These are phyloP conservation scores for Drymonia ruficornis DNA, from an alignment of 2,888 invertebrate species.

Conservation along the genomic window DNA sequence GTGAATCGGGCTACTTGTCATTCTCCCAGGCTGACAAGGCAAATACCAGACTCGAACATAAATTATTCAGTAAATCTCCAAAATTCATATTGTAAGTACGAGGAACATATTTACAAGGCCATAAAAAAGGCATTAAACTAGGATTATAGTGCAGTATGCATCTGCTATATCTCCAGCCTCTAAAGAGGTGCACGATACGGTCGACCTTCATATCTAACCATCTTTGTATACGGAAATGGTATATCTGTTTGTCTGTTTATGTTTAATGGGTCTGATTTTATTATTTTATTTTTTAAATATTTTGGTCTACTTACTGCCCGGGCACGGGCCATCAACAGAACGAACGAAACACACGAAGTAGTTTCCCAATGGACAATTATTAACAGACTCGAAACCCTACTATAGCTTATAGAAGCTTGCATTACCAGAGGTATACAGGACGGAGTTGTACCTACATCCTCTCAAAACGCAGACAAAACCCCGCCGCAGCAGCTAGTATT, in stretches of 20 bases:
- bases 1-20: too few relatives aligned
- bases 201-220: slow-evolving; percentile 35
- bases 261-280: slow-evolving; percentile 17
- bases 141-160: slow-evolving; percentile 30
- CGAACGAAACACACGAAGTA: too few relatives aligned
- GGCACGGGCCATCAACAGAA: too few relatives aligned
- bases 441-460: too few relatives aligned
- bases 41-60: slow-evolving; percentile 1
- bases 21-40: neutral
- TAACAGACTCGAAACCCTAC: too few relatives aligned
- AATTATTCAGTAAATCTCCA: slow-evolving; percentile 5
- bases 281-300: slow-evolving; percentile 3
- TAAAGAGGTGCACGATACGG: slow-evolving; percentile 40
- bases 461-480: neutral
- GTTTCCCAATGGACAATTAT: too few relatives aligned
- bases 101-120: slow-evolving; percentile 24
- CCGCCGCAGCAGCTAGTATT: neutral
- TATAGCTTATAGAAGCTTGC: too few relatives aligned
- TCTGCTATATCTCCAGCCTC: slow-evolving; percentile 32
- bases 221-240: slow-evolving; percentile 30
- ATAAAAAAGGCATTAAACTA: slow-evolving; percentile 38
- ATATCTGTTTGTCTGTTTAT: slow-evolving; percentile 19
- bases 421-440: too few relatives aligned
- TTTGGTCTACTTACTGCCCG: too few relatives aligned
- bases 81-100: slow-evolving; percentile 15